Evolutionary conservation across 2,888 invertebrate species (phyloP), one percentile per base, ranked within the genome.

Genomic region (Cheilosia impressa): DNA sequence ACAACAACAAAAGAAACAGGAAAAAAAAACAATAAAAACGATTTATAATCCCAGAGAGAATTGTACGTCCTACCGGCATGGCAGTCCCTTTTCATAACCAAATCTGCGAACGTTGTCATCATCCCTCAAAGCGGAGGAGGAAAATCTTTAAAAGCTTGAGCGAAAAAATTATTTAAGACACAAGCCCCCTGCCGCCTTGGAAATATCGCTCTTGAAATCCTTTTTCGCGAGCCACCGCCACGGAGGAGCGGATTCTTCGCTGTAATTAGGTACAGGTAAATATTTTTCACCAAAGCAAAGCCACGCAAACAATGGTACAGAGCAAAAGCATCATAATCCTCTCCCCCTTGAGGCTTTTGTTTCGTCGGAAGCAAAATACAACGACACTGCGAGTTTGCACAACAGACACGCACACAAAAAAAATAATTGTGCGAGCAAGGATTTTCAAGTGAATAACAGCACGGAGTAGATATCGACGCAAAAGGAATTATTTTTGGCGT

Each of bases 41-140:
- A 85, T 85, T 85, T 81, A 85, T 81, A 85, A 81, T 76, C 68
- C 81, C 63, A 34, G 63, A 53, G 85, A 72, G 85, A 55, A 57
- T 81, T 57, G 50, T 66, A 19, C 31, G 22, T 63, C 38, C 38
- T 34, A 66, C 53, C 71, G 71, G 50, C 50, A 65, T 66, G 71
- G 50, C 50, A 65, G 84, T 43, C 62, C 66, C 58, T 69, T 73
- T 75, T 24, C 75, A 80, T 75, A 84, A 80, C 75, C 80, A 72
- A 68, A 81, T 71, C 75, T 71, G 75, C 65, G 60, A 58, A n/a
- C 53, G 60, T 19, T 52, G 38, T 38, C 38, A 79, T 52, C 58
- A 60, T n/a, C 34, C 45, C 66, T 53, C 50, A 31, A 31, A 31
- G 9, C 43, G 10, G 45, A 66, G 66, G 53, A 17, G 27, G 62